Evolutionary conservation across 2,888 invertebrate genomes (phyloP), one percentile per base, ranked within the genome.

Genomic region (Allolobophora icterica): DNA sequence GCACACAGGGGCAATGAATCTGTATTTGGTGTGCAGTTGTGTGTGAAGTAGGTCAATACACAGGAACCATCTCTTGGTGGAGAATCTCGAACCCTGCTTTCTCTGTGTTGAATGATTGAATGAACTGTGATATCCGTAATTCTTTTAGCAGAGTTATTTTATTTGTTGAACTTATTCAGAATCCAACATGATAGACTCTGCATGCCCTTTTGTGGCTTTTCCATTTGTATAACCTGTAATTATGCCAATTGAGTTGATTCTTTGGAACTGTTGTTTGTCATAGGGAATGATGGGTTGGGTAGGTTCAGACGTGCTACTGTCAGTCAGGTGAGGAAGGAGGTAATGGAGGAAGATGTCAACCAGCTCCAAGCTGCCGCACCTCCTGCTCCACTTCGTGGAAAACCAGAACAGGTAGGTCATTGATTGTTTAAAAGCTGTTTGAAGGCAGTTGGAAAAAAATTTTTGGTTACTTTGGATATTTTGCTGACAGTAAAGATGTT

Each of bases 341-440:
- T 21, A 17, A 38, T 13, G 2, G 87, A 87, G 38, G 87, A 87
- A 34, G 87, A 87, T n/a, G 33, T 35, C 38, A 30, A 38, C 34
- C 87, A 87, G 87, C 87, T 87, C 38, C 87, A 87, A 8, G 87
- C 87, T 21, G 34, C 19, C 34, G 35, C 87, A 35, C 87, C 87
- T 24, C 87, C 87, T 35, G 35, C 35, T 87, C 35, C 87, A 2
- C 24, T 87, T 34, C 6, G 30, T 71, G 71, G 71, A 71, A 30
- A 71, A n/a, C 71, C 30, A 71, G 71, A 71, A 71, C 71, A 71
- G n/a, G 71, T 71, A n/a, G 71, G 71, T 71, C n/a, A n/a, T 71
- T 24, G 71, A 71, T 71, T n/a, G 24, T 52, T 52, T 52, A 24
- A 52, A n/a, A 71, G 0, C 45, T 8, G 6, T n/a, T 71, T 71